phyloP scores from a whole-genome alignment of 2,113 vertebrate species.

The Phylloscopus trochiloides region DNA sequence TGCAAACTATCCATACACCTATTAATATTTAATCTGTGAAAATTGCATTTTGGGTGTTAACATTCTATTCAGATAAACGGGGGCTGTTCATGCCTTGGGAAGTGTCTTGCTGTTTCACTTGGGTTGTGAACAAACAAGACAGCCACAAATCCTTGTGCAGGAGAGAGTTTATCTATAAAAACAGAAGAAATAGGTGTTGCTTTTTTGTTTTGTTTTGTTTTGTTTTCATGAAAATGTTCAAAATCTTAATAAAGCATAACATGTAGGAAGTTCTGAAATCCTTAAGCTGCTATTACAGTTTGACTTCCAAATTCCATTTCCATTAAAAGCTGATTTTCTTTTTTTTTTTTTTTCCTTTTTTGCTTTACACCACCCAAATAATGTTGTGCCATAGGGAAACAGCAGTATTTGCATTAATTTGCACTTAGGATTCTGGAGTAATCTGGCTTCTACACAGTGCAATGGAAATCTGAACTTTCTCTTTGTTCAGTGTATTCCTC shows the following conservation, averaged over 20 bases:
- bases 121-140: background rate
- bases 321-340: background rate
- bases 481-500: background rate
- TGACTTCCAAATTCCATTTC: background rate
- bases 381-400: background rate
- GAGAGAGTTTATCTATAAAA: background rate
- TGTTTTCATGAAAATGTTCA: background rate
- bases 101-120: background rate
- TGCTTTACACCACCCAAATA: background rate
- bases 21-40: slow-evolving; percentile 7
- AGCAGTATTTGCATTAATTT: background rate
- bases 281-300: background rate
- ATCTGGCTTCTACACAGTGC: background rate
- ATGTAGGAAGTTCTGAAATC: background rate
- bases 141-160: background rate
- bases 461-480: background rate
- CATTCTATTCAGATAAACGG: background rate
- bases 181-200: background rate
- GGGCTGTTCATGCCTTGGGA: background rate
- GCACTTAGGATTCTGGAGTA: background rate
- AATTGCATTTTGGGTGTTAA: background rate
- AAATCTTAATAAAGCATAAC: background rate
- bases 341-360: background rate
- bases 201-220: no score
- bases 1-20: background rate